phyloP scores from a whole-genome alignment of 2,113 vertebrate species.

The Brienomyrus brachyistius region DNA sequence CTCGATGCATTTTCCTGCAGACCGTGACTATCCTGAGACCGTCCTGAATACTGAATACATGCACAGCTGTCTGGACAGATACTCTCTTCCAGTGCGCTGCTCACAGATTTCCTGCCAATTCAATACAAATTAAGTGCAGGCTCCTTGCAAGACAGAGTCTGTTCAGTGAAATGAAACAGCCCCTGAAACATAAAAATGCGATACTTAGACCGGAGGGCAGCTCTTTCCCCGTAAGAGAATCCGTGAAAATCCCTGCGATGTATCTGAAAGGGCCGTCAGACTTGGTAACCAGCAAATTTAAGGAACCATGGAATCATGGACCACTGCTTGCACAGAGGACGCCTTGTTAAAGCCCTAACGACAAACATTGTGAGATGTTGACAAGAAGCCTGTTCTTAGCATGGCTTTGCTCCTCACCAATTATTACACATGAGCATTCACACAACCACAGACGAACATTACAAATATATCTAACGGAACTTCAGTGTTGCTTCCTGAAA shows the following conservation, averaged over 20 bases:
- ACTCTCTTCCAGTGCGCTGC: not conserved
- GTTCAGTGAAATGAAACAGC: not conserved
- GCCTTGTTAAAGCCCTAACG: not conserved
- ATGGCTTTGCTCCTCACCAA: not conserved
- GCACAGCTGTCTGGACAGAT: constrained; percentile 6
- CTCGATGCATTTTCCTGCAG: not conserved
- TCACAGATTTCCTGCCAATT: not conserved
- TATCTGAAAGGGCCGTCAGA: not conserved
- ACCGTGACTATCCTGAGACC: not conserved
- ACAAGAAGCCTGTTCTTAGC: not conserved
- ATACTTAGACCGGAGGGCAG: not conserved
- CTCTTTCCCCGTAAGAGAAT: not conserved
- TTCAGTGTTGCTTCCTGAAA: not conserved
- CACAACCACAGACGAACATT: not conserved
- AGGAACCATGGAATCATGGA: not conserved
- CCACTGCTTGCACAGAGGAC: not conserved
- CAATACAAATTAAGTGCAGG: not conserved
- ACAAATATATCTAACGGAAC: not conserved
- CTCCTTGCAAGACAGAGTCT: not conserved
- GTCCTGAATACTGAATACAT: not conserved
- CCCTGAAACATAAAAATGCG: not conserved
- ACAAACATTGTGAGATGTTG: not conserved
- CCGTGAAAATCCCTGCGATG: not conserved
- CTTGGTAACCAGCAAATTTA: not conserved
- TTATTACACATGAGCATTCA: not conserved